Conservation (phyloP, 2,888 invertebrate species). For the Aporophyla nigra region DNA sequence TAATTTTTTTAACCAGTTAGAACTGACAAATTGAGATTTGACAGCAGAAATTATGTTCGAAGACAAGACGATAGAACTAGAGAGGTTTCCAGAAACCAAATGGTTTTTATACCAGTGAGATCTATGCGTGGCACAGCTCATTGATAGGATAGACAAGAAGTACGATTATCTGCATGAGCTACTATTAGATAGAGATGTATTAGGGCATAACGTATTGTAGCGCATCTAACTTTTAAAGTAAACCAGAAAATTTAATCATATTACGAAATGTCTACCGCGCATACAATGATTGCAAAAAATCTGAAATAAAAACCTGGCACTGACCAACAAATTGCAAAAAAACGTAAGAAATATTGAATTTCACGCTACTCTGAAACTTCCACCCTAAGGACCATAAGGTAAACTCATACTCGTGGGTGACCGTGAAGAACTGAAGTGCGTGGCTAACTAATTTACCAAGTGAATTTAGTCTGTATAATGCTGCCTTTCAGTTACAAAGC, state of each 20-base stretch:
- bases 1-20: background rate
- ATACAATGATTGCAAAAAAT: background rate
- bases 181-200: background rate
- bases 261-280: background rate
- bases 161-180: background rate
- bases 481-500: background rate
- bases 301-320: too few species aligned
- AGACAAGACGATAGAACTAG: background rate
- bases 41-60: background rate
- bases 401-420: conserved; percentile 15
- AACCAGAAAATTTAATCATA: background rate
- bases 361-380: too few species aligned
- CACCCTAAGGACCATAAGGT: conserved; percentile 48
- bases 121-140: background rate
- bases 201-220: background rate
- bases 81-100: background rate
- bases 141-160: background rate
- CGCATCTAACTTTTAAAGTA: background rate
- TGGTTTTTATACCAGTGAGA: background rate
- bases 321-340: too few species aligned
- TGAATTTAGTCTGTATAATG: conserved; percentile 10
- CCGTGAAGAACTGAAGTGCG: conserved; percentile 57
- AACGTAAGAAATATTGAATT: too few species aligned
- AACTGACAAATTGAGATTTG: background rate
- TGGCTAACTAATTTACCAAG: conserved; percentile 49